Percentiles rank a stretch among this genome's conserved stretches.
Conservation (phyloP, 2,888 invertebrate genomes). For the Scaptomyza cyrtandrae region DNA sequence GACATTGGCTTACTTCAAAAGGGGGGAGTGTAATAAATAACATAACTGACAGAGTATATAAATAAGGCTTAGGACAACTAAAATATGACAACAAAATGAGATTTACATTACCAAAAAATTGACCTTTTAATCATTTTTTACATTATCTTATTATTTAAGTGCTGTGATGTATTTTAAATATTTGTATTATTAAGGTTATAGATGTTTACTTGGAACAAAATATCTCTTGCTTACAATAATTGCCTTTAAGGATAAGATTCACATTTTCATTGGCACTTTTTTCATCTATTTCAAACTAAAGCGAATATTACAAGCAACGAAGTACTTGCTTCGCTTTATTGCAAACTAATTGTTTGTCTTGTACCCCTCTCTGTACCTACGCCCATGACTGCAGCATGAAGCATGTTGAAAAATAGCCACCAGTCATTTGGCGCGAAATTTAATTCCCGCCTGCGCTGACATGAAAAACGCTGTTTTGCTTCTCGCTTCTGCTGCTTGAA, state of each 20-base stretch:
- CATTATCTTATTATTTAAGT: too few species aligned
- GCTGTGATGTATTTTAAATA: too few species aligned
- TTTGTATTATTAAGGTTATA: too few species aligned
- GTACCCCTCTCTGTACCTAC: background rate
- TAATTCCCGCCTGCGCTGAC: conserved; percentile 79
- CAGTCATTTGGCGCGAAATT: conserved; percentile 79
- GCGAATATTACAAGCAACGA: too few species aligned
- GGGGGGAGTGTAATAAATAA: background rate
- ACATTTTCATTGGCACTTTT: too few species aligned
- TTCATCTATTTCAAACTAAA: too few species aligned
- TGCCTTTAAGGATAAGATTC: too few species aligned
- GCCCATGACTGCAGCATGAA: background rate
- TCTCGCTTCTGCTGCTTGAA: background rate
- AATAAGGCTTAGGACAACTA: background rate
- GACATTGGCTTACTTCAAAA: conserved; percentile 26
- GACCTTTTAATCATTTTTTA: background rate
- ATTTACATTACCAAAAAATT: background rate
- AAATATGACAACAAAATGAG: background rate
- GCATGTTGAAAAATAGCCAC: conserved; percentile 75
- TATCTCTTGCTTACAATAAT: too few species aligned
- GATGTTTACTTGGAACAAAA: too few species aligned
- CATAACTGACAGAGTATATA: background rate
- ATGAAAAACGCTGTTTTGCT: conserved; percentile 61
- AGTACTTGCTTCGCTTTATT: background rate
- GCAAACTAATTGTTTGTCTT: background rate